Conservation (phyloP, 2,888 invertebrate species). For the Ellobium chinense region DNA sequence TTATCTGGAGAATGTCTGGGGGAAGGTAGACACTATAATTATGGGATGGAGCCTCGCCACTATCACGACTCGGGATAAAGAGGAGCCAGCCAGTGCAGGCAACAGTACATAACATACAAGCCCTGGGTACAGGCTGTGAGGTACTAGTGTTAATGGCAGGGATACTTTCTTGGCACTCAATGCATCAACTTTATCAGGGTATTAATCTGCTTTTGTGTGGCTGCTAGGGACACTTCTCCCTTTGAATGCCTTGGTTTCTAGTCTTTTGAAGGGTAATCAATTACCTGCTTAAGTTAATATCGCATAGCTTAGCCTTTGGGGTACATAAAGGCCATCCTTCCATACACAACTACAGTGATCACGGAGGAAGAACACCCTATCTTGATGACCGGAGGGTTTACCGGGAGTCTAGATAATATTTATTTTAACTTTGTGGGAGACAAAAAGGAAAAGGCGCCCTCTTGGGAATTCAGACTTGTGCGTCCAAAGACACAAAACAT, state of each 20-base stretch:
- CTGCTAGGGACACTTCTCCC: background rate
- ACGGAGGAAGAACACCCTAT: background rate
- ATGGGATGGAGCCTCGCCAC: background rate
- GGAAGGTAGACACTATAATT: background rate
- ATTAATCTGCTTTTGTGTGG: background rate
- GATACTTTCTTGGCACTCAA: background rate
- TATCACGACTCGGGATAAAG: background rate
- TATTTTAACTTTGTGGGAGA: too few species aligned
- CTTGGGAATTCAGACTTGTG: too few species aligned
- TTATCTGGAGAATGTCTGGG: background rate
- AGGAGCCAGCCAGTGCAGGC: background rate
- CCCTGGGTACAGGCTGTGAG: background rate
- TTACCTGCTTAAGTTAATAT: background rate
- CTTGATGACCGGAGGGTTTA: background rate
- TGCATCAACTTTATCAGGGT: background rate
- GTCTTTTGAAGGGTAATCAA: background rate
- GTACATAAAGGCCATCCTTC: too few species aligned
- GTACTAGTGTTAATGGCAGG: background rate
- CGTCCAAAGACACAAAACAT: too few species aligned
- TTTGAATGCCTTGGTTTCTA: background rate
- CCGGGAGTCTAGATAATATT: too few species aligned
- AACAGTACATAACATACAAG: background rate
- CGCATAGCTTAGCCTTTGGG: too few species aligned
- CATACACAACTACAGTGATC: too few species aligned
- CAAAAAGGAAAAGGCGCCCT: too few species aligned